phyloP scores from a whole-genome alignment of 64 coral and sea anemone species.

The Actinia equina region DNA sequence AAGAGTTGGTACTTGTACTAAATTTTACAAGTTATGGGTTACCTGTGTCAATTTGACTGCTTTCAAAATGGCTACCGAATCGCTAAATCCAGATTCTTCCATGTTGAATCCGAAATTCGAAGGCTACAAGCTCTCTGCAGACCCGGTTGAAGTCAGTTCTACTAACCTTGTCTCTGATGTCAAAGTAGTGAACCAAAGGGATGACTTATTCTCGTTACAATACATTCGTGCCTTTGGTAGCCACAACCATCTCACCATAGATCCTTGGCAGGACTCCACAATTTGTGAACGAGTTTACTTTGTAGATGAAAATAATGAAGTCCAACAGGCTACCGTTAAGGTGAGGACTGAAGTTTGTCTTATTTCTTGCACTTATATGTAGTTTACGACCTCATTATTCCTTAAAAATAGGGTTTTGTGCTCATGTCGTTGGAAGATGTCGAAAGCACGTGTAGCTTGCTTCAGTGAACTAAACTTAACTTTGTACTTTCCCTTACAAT shows the following conservation, averaged over 20 bases:
- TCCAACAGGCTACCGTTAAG: slow-evolving; percentile 69
- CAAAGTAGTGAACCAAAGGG: slow-evolving; percentile 44
- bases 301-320: slow-evolving; percentile 70
- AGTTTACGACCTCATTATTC: background rate
- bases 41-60: background rate
- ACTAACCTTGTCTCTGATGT: slow-evolving; percentile 55
- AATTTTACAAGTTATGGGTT: background rate
- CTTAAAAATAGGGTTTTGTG: background rate
- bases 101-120: slow-evolving; percentile 90
- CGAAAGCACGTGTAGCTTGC: background rate
- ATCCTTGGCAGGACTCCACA: slow-evolving; percentile 55
- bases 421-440: background rate
- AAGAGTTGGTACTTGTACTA: too few species aligned
- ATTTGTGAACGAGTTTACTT: slow-evolving; percentile 70
- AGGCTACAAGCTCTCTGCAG: slow-evolving; percentile 83
- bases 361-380: background rate
- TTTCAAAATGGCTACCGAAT: slow-evolving; percentile 73
- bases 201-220: slow-evolving; percentile 84
- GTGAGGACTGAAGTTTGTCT: slow-evolving; percentile 33
- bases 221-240: slow-evolving; percentile 79
- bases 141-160: slow-evolving; percentile 36
- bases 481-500: background rate
- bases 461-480: background rate
- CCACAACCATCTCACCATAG: slow-evolving; percentile 73
- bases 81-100: slow-evolving; percentile 54